Evolutionary conservation across 2,797 vertebrate species (phyloP).

Genomic region (Chaunax sp.): DNA sequence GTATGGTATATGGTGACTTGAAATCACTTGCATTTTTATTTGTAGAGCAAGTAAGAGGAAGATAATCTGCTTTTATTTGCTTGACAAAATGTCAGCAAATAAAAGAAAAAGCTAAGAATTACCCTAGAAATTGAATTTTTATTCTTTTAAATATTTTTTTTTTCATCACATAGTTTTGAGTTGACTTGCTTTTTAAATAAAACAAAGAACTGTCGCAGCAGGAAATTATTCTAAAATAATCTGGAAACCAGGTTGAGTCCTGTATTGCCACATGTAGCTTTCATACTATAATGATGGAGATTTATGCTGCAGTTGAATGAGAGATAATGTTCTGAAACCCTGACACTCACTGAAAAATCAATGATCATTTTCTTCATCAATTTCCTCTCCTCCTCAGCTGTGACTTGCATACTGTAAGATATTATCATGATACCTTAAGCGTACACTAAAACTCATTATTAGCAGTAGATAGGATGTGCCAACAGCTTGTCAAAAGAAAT

Average conservation of each 20-base stretch:
- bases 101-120: background rate
- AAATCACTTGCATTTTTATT: background rate
- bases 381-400: background rate
- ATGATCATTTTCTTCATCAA: too few species aligned
- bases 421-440: too few species aligned
- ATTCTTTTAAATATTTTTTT: background rate
- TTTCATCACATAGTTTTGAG: background rate
- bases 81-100: background rate
- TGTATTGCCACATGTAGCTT: background rate
- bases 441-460: background rate
- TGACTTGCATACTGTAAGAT: background rate
- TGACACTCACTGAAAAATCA: too few species aligned
- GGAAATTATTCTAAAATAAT: background rate
- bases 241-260: background rate
- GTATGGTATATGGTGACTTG: background rate
- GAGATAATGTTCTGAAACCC: background rate
- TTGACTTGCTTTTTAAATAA: conserved; percentile 2
- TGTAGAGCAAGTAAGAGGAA: background rate
- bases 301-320: background rate
- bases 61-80: background rate
- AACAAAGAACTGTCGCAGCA: background rate
- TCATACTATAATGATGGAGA: background rate
- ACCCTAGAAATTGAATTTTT: background rate
- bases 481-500: too few species aligned
- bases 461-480: too few species aligned